Conservation (phyloP, 2,113 vertebrate species). For the Oenanthe melanoleuca region DNA sequence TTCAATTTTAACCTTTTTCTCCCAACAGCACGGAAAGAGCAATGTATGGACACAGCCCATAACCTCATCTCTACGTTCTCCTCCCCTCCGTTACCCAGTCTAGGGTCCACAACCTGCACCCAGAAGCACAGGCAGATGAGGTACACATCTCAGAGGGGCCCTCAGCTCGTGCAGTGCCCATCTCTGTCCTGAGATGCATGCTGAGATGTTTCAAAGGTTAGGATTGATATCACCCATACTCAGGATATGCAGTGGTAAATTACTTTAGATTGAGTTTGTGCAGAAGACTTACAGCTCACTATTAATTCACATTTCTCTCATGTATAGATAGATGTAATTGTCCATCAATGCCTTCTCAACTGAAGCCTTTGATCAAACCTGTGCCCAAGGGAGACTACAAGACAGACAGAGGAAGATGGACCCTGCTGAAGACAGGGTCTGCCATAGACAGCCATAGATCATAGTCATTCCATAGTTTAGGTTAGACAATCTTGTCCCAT, state of each 20-base stretch:
- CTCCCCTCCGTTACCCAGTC: background rate
- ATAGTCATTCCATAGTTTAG: background rate
- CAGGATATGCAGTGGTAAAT: background rate
- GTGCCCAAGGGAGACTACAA: background rate
- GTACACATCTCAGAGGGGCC: background rate
- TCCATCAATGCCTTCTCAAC: background rate
- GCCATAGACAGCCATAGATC: background rate
- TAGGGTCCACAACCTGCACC: background rate
- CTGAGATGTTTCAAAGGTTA: background rate
- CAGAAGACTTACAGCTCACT: background rate
- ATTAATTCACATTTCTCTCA: background rate
- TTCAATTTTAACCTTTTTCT: background rate
- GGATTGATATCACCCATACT: background rate
- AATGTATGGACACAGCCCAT: background rate
- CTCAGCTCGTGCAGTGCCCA: background rate
- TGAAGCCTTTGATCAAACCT: background rate
- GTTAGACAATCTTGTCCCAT: background rate
- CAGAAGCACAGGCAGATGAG: background rate
- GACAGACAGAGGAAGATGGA: background rate
- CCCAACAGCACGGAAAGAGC: background rate
- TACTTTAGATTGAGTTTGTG: background rate
- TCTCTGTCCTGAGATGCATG: background rate
- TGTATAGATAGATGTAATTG: background rate
- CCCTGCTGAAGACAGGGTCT: background rate
- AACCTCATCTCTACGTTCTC: background rate